Percentiles rank a stretch among this genome's conserved stretches.
These are phyloP conservation scores for Condylura cristata DNA, from an alignment of 2,113 vertebrate genomes.

Conservation along the genomic window DNA sequence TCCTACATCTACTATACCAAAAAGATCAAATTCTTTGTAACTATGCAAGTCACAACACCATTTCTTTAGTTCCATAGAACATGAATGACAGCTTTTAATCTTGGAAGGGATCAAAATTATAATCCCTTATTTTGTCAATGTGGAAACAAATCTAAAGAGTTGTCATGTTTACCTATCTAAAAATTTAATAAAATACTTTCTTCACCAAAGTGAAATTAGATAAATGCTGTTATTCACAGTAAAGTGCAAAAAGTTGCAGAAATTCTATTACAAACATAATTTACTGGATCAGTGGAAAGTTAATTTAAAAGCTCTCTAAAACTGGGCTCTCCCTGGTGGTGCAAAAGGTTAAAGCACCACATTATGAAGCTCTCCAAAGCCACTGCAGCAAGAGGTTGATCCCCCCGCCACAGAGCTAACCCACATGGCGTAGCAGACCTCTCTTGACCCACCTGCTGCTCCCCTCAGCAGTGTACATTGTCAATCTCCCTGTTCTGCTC, in stretches of 20 bases:
- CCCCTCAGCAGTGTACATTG: too few species aligned
- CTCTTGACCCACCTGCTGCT: too few species aligned
- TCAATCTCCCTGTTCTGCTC: too few species aligned
- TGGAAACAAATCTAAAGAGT: background rate
- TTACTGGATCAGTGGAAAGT: background rate
- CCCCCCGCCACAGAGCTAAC: too few species aligned
- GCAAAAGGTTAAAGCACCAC: too few species aligned
- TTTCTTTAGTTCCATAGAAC: background rate
- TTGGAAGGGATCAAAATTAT: background rate
- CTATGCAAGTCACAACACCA: background rate
- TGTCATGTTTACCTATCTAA: background rate
- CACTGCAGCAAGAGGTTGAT: too few species aligned
- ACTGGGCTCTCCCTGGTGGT: too few species aligned
- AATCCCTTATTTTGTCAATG: background rate
- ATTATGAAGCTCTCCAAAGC: too few species aligned
- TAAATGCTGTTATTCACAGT: background rate
- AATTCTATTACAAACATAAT: background rate
- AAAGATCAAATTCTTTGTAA: background rate
- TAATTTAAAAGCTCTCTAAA: conserved; percentile 34
- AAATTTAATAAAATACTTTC: background rate
- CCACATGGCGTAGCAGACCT: too few species aligned
- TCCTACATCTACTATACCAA: conserved; percentile 32
- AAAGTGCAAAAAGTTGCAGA: background rate
- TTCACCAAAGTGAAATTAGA: background rate
- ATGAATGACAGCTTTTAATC: conserved; percentile 4